These are phyloP conservation scores for Muscidifurax raptorellus DNA, from an alignment of 1,140 invertebrate species.

Conservation along the genomic window DNA sequence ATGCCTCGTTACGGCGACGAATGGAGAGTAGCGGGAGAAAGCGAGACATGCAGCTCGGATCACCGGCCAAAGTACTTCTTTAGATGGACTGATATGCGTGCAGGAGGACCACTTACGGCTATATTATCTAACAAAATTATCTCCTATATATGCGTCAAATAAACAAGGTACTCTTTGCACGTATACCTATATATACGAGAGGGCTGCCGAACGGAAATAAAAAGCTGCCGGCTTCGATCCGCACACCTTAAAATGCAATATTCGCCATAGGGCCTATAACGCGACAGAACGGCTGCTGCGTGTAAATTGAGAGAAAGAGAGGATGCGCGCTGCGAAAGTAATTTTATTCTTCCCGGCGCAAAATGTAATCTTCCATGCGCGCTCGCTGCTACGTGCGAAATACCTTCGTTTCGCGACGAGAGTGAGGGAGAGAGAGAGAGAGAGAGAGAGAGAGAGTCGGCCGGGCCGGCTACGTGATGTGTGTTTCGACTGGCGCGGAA, in stretches of 20 bases:
- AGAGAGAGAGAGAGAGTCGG: neutral
- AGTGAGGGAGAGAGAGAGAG: no score
- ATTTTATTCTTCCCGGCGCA: conserved; percentile 56
- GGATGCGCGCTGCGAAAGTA: conserved; percentile 57
- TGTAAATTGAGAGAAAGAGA: neutral
- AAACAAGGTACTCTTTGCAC: neutral
- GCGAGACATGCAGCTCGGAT: conserved; percentile 35
- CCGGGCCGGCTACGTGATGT: conserved; percentile 3
- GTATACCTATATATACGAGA: no score
- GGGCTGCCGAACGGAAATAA: neutral
- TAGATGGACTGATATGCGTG: neutral
- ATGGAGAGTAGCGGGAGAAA: conserved; percentile 40
- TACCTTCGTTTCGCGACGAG: conserved; percentile 13
- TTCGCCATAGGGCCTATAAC: neutral
- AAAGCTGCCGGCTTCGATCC: neutral
- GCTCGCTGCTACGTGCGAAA: conserved; percentile 56
- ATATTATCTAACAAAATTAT: neutral
- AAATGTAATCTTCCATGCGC: conserved; percentile 59
- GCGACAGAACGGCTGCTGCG: neutral
- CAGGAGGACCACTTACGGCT: conserved; percentile 15
- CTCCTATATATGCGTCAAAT: neutral
- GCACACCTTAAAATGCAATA: conserved; percentile 26
- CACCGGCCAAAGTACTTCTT: conserved; percentile 44
- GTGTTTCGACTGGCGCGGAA: conserved; percentile 12
- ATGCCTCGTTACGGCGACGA: conserved; percentile 56